Evolutionary conservation across 2,113 vertebrate genomes (phyloP).

Genomic region (Cryptoleucopteryx plumbea): DNA sequence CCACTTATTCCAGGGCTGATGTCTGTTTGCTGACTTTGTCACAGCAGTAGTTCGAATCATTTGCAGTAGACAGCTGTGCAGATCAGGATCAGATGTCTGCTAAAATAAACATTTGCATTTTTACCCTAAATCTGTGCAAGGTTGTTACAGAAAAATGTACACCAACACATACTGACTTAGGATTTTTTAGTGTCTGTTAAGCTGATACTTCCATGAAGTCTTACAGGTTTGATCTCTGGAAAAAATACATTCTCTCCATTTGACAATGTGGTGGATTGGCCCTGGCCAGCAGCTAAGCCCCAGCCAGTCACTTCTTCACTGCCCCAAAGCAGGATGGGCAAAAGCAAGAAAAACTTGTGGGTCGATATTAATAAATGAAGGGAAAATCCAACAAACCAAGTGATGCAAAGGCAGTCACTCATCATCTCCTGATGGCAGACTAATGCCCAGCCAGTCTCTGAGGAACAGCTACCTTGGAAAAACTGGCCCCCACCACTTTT

Average conservation of each 20-base stretch:
- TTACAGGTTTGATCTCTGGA: background rate
- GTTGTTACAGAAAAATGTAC: background rate
- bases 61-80: background rate
- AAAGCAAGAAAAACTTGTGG: background rate
- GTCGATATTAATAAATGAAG: background rate
- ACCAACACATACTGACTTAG: background rate
- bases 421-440: background rate
- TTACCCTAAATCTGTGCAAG: background rate
- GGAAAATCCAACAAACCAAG: background rate
- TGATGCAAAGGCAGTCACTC: background rate
- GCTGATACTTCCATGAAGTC: background rate
- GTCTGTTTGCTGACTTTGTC: background rate
- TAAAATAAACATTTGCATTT: background rate
- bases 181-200: background rate
- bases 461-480: background rate
- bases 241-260: background rate
- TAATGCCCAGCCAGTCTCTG: accelerated
- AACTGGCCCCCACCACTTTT: accelerated
- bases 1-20: background rate
- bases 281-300: background rate
- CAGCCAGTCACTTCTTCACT: background rate
- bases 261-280: background rate
- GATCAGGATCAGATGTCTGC: background rate
- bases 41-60: background rate
- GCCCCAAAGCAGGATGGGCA: background rate